Percentiles rank a stretch among this genome's conserved stretches.
Conservation (phyloP, 2,888 invertebrate species). For the Fragum sueziense region DNA sequence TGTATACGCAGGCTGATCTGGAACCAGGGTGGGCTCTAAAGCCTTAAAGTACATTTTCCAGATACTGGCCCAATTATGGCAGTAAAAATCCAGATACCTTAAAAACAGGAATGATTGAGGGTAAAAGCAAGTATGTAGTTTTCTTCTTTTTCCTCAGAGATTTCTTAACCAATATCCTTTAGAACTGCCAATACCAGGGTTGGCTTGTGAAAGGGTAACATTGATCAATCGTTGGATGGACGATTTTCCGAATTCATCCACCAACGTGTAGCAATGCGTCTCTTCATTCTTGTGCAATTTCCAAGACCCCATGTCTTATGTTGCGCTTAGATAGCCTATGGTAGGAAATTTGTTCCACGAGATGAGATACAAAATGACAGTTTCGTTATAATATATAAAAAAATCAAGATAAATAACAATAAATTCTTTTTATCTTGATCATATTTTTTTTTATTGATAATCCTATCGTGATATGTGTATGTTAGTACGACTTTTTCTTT, state of each 20-base stretch:
- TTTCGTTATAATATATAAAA: too few relatives aligned
- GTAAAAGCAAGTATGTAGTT: not conserved
- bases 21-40: too few relatives aligned
- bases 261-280: too few relatives aligned
- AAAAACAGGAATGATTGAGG: not conserved
- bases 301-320: not conserved
- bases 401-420: too few relatives aligned
- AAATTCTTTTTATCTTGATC: too few relatives aligned
- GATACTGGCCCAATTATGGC: not conserved
- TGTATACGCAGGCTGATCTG: too few relatives aligned
- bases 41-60: not conserved
- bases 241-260: too few relatives aligned
- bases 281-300: not conserved
- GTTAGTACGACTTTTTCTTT: too few relatives aligned
- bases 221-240: too few relatives aligned
- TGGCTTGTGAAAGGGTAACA: not conserved
- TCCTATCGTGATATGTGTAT: too few relatives aligned
- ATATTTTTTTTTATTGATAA: too few relatives aligned
- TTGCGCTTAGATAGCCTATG: not conserved
- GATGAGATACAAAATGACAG: too few relatives aligned
- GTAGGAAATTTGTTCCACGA: not conserved
- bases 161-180: not conserved
- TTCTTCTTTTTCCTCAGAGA: not conserved
- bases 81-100: not conserved
- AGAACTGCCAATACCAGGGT: not conserved